Base-by-base conservation (phyloP, 2,113 vertebrate species). In the Phylloscopus whistleri region DNA sequence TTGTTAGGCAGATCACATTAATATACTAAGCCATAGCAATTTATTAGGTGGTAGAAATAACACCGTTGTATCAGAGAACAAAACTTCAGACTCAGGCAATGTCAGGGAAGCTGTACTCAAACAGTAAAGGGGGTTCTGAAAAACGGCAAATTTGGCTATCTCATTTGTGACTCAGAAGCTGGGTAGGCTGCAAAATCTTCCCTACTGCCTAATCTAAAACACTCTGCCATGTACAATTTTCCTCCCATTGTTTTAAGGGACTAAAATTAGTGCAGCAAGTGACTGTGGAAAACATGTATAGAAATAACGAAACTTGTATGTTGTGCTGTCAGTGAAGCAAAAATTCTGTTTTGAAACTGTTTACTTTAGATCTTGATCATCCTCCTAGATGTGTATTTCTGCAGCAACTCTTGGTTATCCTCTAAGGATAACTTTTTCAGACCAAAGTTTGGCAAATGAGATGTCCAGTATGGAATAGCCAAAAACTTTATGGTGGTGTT, bases 231-330 rank as follows among this genome's bases (percentile, higher is more conserved):
- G 46, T 84, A 82, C 48, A 76, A 60, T 94, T 94, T 93, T 89
- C 73, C 48, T 96, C 28, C 91, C 33, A 84, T 95, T 96, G 89
- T 96, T 96, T 78, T 46, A 70, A 16, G n/a, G 31, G 26, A 66
- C 73, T 94, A 94, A 92, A 94, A 94, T 93, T 94, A 93, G 46
- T 46, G 27, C 51, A 70, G 23, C 53, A 11, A 55, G 13, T 70
- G 72, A 74, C 73, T 85, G 53, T 55, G 48, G 41, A 84, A 81
- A 82, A 84, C 15, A 7, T n/a, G 5, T 70, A 69, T 68, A 41
- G 73, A 93, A 92, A 84, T 58, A 77, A 58, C 1, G 1, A 85
- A 84, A 46, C 19, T 58, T 53, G 2, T 23, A 18, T 19, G 3
- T 69, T 94, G 14, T 1, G 2, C 8, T 66, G 4, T 67, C 41